phyloP scores from a whole-genome alignment of 2,888 invertebrate species.

The Chalcosyrphus nemorum region DNA sequence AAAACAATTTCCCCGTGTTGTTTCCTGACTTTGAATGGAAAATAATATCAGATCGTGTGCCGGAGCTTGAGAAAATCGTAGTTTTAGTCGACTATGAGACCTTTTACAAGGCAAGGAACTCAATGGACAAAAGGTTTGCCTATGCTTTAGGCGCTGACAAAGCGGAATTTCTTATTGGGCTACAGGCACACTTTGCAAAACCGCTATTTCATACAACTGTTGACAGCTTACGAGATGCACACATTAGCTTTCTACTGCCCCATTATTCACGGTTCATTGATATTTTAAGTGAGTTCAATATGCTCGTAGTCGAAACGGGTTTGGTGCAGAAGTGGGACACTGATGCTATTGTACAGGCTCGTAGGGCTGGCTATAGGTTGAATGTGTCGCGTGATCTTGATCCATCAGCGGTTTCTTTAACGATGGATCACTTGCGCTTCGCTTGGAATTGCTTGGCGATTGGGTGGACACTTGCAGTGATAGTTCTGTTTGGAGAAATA shows the following conservation, averaged over 20 bases:
- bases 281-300: slow-evolving; percentile 14
- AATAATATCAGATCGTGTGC: background rate
- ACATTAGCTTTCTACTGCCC: slow-evolving; percentile 14
- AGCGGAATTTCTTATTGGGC: slow-evolving; percentile 10
- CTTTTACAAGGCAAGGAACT: background rate
- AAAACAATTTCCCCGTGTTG: slow-evolving; percentile 13
- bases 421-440: background rate
- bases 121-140: slow-evolving; percentile 32
- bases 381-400: background rate
- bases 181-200: slow-evolving; percentile 8
- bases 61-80: slow-evolving; percentile 23
- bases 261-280: slow-evolving; percentile 29
- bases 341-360: background rate
- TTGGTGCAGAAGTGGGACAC: slow-evolving; percentile 35
- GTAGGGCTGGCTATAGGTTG: background rate
- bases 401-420: background rate
- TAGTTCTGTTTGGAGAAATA: slow-evolving; percentile 14
- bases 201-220: background rate
- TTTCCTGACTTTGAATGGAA: slow-evolving; percentile 3
- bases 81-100: background rate
- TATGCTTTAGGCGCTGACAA: slow-evolving; percentile 6
- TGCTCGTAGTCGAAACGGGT: slow-evolving; percentile 24
- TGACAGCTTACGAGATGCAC: background rate
- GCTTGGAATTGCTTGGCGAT: slow-evolving; percentile 19
- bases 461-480: background rate